phyloP scores from a whole-genome alignment of 2,797 vertebrate species.

The Neopelma chrysocephalum region DNA sequence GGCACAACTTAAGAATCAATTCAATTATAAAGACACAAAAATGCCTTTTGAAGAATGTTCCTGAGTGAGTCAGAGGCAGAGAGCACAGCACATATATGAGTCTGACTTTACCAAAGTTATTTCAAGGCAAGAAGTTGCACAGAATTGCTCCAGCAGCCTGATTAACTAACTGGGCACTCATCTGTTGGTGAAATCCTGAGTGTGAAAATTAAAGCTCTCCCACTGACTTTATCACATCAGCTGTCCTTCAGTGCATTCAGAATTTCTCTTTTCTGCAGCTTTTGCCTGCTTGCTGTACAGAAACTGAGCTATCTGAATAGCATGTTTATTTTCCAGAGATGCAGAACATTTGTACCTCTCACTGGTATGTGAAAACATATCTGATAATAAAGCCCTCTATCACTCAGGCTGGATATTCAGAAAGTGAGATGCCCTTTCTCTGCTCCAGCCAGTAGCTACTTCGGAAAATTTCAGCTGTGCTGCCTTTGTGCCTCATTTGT shows the following conservation, averaged over 20 bases:
- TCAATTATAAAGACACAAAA: conserved; percentile 78
- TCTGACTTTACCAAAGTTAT: conserved; percentile 44
- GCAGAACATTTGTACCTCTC: not conserved
- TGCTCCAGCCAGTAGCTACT: not conserved
- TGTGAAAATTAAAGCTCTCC: not conserved
- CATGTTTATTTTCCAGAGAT: not conserved
- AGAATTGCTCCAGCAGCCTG: not conserved
- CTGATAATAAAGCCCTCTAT: not conserved
- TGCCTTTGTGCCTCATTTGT: not conserved
- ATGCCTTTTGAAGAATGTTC: conserved; percentile 61
- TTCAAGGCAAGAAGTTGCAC: conserved; percentile 8
- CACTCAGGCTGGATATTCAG: not conserved
- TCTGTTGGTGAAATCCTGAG: not conserved
- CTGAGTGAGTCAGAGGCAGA: conserved; percentile 1
- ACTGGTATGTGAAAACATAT: accelerated
- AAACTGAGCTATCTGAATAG: not conserved
- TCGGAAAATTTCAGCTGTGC: not conserved
- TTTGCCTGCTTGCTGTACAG: not conserved
- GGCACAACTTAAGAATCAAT: conserved; percentile 75
- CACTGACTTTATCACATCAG: not conserved
- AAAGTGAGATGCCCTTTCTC: not conserved
- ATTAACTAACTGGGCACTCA: not conserved
- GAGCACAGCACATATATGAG: not conserved
- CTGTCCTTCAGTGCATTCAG: not conserved
- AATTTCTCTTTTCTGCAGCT: not conserved